Percentiles rank a stretch among this genome's conserved stretches.
Evolutionary conservation across 2,888 invertebrate genomes (phyloP).

Genomic region (Boloria selene): DNA sequence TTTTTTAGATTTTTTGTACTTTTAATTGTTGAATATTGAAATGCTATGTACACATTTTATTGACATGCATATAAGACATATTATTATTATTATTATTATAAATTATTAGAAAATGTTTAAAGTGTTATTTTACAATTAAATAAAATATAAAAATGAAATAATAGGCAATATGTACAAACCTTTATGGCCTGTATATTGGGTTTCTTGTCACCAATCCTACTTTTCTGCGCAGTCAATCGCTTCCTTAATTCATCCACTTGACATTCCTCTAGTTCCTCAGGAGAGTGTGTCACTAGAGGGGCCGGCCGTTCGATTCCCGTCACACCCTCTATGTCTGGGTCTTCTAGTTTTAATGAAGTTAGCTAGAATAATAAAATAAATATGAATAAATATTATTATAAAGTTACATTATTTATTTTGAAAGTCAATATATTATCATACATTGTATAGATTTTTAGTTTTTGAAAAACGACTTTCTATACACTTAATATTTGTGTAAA

Average conservation of each 20-base stretch:
- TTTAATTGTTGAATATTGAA: too few species aligned
- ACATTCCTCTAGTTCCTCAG: constrained; percentile 85
- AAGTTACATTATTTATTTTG: not conserved
- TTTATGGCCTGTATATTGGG: constrained; percentile 89
- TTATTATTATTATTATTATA: too few species aligned
- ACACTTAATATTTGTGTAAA: too few species aligned
- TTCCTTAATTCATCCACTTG: constrained; percentile 83
- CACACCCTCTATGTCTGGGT: constrained; percentile 62
- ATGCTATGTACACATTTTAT: too few species aligned
- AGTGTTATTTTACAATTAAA: too few species aligned
- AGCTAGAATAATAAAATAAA: constrained; percentile 64
- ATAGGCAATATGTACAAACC: constrained; percentile 64
- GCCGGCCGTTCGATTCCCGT: constrained; percentile 64
- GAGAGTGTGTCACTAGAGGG: constrained; percentile 81
- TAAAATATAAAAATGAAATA: too few species aligned
- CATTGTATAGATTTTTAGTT: too few species aligned
- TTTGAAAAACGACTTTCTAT: too few species aligned
- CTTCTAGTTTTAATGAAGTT: constrained; percentile 81
- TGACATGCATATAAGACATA: too few species aligned
- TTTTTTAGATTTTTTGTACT: too few species aligned
- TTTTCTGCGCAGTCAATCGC: constrained; percentile 81
- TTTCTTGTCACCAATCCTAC: constrained; percentile 83
- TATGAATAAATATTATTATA: constrained; percentile 3
- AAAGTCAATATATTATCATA: not conserved
- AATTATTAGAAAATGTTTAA: too few species aligned